A percentile compares a stretch with the other conserved stretches of the same genome.
Conservation (phyloP, 2,797 vertebrate species). For the Typhlichthys subterraneus region DNA sequence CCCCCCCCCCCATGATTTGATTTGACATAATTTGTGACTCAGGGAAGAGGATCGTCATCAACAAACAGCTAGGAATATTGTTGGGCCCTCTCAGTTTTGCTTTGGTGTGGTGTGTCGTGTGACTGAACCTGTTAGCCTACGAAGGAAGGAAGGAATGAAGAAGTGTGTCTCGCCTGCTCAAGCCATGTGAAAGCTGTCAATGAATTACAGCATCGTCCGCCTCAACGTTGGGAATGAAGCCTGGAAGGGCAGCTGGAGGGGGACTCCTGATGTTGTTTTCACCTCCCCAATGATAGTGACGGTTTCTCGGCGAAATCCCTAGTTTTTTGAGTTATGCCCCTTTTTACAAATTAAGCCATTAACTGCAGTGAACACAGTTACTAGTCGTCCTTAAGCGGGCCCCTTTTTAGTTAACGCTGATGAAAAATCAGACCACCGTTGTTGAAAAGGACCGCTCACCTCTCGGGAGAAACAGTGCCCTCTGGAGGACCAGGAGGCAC, state of each 20-base stretch:
- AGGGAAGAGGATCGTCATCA: constrained; percentile 71
- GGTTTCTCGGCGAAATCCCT: constrained; percentile 46
- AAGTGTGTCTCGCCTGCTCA: constrained; percentile 67
- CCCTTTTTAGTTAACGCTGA: constrained; percentile 48
- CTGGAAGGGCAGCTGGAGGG: constrained; percentile 54
- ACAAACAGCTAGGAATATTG: constrained; percentile 67
- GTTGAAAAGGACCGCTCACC: constrained; percentile 46
- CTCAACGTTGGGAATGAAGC: constrained; percentile 45
- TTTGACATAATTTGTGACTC: constrained; percentile 64
- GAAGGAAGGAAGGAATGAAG: constrained; percentile 65
- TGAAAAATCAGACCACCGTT: constrained; percentile 33
- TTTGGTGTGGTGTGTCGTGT: constrained; percentile 66
- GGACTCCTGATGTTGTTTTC: constrained; percentile 34
- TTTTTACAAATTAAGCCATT: constrained; percentile 36
- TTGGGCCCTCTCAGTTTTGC: constrained; percentile 39
- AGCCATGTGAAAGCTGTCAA: constrained; percentile 62
- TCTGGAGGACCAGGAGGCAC: constrained; percentile 62
- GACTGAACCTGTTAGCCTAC: constrained; percentile 62
- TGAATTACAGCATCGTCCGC: constrained; percentile 41
- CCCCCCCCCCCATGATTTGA: constrained; percentile 61
- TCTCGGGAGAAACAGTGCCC: constrained; percentile 59
- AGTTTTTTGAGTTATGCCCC: constrained; percentile 37
- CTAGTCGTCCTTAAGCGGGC: constrained; percentile 15
- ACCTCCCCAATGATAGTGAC: constrained; percentile 7
- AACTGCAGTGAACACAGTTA: constrained; percentile 38